Evolutionary conservation across 1,140 invertebrate species (phyloP), one percentile per base, ranked within the genome.

Genomic region (Drosophila nikananu): DNA sequence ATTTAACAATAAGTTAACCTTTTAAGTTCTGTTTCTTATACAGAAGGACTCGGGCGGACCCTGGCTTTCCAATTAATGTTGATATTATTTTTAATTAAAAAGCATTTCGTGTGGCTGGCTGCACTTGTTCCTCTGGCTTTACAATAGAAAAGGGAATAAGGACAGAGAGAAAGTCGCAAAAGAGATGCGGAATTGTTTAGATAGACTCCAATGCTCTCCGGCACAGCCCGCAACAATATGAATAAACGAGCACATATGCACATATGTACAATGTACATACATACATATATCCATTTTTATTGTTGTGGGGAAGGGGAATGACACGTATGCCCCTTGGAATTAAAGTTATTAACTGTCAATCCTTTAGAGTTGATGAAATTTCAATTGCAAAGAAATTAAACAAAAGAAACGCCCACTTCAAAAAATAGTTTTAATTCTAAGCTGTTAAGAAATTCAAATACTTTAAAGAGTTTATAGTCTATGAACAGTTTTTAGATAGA

Each of bases 61-160:
- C 52, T 66, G 65, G 54, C 63, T 35, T 72, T 61, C 52, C 61
- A 61, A 77, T 81, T 78, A 81, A 86, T 68, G 82, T 79, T 71
- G 78, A 86, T 86, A 81, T 86, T 79, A 86, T 81, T 86, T 86
- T 86, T 86, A 86, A 86, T 86, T 86, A 86, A 86, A 86, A 86
- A 81, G 52, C 75, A 79, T 84, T 86, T 81, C 27, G 21, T 27
- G 25, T 44, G 23, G 55, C 63, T 79, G 65, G 46, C 49, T 79
- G 70, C 54, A 78, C 65, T 41, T 52, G 65, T 62, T 55, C 9
- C 58, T 46, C 42, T 19, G 44, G 39, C 23, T 46, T 8, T 17
- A 37, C 27, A 60, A 44, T 48, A 49, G 35, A 46, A 32, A 64
- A 17, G 41, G 21, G 27, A 44, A 60, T 39, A 57, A 27, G 55